phyloP scores from a whole-genome alignment of 1,140 invertebrate genomes.

The Solen grandis region DNA sequence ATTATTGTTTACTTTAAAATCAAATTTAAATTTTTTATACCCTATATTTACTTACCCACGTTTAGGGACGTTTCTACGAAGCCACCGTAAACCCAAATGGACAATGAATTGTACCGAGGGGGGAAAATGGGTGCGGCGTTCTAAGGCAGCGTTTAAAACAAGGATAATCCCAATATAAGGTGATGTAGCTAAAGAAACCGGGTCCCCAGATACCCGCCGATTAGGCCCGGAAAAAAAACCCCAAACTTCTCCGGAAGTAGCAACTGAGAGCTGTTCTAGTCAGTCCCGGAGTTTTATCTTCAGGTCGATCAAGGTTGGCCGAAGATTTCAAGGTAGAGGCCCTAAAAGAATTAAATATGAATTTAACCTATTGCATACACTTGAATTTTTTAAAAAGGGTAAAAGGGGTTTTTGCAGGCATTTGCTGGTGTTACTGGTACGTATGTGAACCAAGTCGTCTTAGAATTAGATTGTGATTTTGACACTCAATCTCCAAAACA shows the following conservation, averaged over 20 bases:
- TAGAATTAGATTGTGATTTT: no score
- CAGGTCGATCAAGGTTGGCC: conserved; percentile 63
- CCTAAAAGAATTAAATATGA: no score
- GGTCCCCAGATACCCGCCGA: conserved; percentile 56
- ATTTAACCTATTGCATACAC: no score
- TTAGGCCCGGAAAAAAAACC: conserved; percentile 59
- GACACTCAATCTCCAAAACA: no score
- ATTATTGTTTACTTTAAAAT: no score
- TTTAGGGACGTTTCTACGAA: conserved; percentile 63
- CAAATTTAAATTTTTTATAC: no score
- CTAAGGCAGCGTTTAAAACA: conserved; percentile 38
- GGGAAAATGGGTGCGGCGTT: conserved; percentile 44
- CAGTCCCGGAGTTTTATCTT: conserved; percentile 38
- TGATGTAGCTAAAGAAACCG: conserved; percentile 50
- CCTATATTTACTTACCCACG: conserved; percentile 50
- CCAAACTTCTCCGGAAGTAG: conserved; percentile 58
- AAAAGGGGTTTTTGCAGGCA: no score
- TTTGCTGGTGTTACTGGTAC: no score
- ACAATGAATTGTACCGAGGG: conserved; percentile 33
- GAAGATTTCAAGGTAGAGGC: conserved; percentile 59
- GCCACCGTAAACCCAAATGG: conserved; percentile 57
- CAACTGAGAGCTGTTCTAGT: conserved; percentile 58
- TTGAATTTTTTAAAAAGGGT: no score
- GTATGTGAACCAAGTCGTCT: no score
- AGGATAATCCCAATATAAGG: conserved; percentile 57